Evolutionary conservation across 2,797 vertebrate genomes (phyloP), one percentile per base, ranked within the genome.

Genomic region (Sebastes paucispinis): DNA sequence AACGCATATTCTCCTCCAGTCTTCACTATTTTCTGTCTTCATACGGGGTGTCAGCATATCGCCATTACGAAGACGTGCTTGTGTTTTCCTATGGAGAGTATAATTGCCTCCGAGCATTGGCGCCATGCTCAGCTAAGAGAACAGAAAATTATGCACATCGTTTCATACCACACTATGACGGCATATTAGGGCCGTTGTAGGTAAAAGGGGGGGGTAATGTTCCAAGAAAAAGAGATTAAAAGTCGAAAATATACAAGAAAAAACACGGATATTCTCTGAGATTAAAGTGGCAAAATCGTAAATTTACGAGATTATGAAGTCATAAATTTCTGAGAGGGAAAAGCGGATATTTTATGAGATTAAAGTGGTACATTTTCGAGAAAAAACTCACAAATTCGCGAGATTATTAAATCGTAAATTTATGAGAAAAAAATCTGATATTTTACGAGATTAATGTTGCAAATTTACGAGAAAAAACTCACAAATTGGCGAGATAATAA

Each of bases 1-100:
- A 75, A 84, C 75, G 66, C 77, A 0, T 59, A 65, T 81, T 31
- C 75, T 70, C 58, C 54, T 77, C 36, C 64, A 20, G 43, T 68
- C 77, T 20, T 86, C 81, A 76, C 59, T 14, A 20, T 80, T 85
- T 75, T 11, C 78, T 6, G 43, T 79, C 81, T 76, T 76, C 75
- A 75, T 67, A 34, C 64, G 29, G 65, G 75, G 43, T 69, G 84
- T 87, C 84, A 80, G 82, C 78, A 22, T 76, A 66, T 80, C 73
- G 69, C 77, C 86, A 74, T 80, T 75, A 78, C 22, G 0, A 73
- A 80, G 74, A 82, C 50, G 58, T 31, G 58, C 79, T 79, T 73
- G 31, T 83, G 79, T 86, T 84, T 87, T 87, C 76, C 88, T 73
- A 54, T 34, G 65, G 64, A 79, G 74, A 77, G 64, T n/a, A 8